Conservation (phyloP, 2,888 invertebrate genomes). For the Drosophila longiperda region DNA sequence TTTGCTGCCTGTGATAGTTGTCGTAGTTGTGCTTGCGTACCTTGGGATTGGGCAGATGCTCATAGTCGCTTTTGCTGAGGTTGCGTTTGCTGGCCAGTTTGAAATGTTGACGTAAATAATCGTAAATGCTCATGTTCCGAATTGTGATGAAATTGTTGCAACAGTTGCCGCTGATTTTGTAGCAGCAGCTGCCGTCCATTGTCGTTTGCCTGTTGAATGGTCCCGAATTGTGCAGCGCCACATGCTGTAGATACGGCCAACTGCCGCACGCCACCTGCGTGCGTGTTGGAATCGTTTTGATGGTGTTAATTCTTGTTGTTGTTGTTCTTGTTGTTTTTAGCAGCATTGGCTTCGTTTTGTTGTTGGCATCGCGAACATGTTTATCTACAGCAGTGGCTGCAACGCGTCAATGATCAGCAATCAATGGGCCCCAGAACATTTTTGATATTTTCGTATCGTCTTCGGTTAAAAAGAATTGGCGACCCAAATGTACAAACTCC, state of each 20-base stretch:
- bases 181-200: conserved; percentile 28
- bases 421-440: conserved; percentile 94
- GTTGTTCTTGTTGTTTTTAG: conserved; percentile 33
- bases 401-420: conserved; percentile 86
- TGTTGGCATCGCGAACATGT: conserved; percentile 48
- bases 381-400: conserved; percentile 75
- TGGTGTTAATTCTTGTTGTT: conserved; percentile 17
- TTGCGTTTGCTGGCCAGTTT: conserved; percentile 46
- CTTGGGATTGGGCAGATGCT: conserved; percentile 39
- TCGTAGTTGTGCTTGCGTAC: conserved; percentile 52
- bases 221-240: conserved; percentile 65
- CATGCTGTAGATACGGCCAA: conserved; percentile 74
- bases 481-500: conserved; percentile 92
- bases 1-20: conserved; percentile 28
- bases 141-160: conserved; percentile 45
- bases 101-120: conserved; percentile 58
- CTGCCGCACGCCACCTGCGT: conserved; percentile 63
- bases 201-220: conserved; percentile 55
- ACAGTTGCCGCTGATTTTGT: conserved; percentile 16
- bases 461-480: conserved; percentile 92
- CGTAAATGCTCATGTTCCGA: conserved; percentile 65
- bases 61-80: conserved; percentile 35
- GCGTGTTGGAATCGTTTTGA: conserved; percentile 51
- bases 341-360: conserved; percentile 45
- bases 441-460: conserved; percentile 91